Evolutionary conservation across 2,888 invertebrate genomes (phyloP).

Genomic region (Troilus luridus): DNA sequence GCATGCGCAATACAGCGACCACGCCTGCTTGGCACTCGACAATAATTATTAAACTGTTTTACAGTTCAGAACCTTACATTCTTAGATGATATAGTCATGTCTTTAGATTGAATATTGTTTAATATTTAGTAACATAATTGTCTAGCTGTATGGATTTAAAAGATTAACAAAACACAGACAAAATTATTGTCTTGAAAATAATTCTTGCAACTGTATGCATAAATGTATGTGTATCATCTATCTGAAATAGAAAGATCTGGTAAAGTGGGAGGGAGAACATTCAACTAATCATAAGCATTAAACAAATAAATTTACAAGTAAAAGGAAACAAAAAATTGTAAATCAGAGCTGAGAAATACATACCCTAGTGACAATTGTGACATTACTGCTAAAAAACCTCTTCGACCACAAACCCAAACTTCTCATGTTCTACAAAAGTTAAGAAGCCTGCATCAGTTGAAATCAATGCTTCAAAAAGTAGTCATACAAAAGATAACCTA

Average conservation of each 20-base stretch:
- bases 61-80: background rate
- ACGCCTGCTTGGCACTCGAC: background rate
- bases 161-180: too few relatives aligned
- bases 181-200: too few relatives aligned
- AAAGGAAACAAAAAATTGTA: background rate
- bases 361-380: background rate
- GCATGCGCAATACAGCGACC: too few relatives aligned
- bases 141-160: too few relatives aligned
- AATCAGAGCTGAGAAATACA: background rate
- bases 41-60: conserved; percentile 14
- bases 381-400: background rate
- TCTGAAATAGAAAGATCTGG: background rate
- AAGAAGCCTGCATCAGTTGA: background rate
- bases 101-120: background rate
- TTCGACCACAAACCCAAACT: background rate
- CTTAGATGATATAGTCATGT: background rate
- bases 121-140: background rate
- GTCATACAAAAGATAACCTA: background rate
- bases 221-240: background rate
- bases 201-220: too few relatives aligned
- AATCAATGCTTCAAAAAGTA: background rate
- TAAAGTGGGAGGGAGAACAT: background rate
- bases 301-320: background rate
- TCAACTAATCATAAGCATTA: background rate
- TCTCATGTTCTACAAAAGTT: background rate